These are phyloP conservation scores for Drosophila repletoides DNA, from an alignment of 1,140 invertebrate species.

Conservation along the genomic window DNA sequence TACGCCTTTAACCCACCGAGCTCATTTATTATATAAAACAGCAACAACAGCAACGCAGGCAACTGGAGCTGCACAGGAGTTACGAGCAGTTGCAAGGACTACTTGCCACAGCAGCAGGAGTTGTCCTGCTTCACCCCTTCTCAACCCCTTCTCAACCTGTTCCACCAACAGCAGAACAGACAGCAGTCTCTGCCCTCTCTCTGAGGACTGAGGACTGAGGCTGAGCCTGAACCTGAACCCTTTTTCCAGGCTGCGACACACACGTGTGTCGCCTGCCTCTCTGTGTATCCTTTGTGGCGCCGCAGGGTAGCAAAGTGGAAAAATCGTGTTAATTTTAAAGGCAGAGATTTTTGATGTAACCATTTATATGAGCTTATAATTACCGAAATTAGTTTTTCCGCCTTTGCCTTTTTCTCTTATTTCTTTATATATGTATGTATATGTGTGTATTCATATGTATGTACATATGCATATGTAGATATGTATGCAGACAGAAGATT, in stretches of 20 bases:
- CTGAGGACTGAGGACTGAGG: too few relatives aligned
- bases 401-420: constrained; percentile 1
- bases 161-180: neutral
- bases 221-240: constrained; percentile 30
- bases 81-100: constrained; percentile 33
- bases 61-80: constrained; percentile 28
- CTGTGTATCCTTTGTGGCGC: constrained; percentile 8
- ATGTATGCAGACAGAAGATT: neutral
- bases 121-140: neutral
- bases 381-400: constrained; percentile 76
- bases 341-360: constrained; percentile 59
- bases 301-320: constrained; percentile 61
- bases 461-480: neutral
- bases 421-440: neutral
- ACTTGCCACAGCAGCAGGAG: constrained; percentile 11
- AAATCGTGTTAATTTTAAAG: constrained; percentile 76
- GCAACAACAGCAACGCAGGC: constrained; percentile 14
- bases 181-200: constrained; percentile 9
- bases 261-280: constrained; percentile 32
- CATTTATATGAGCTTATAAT: constrained; percentile 82
- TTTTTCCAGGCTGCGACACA: constrained; percentile 27
- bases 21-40: constrained; percentile 82
- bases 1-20: constrained; percentile 82
- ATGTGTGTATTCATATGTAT: neutral
- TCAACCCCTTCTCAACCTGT: neutral